phyloP scores from a whole-genome alignment of 2,797 vertebrate genomes.

The Syngnathus rostellatus region DNA sequence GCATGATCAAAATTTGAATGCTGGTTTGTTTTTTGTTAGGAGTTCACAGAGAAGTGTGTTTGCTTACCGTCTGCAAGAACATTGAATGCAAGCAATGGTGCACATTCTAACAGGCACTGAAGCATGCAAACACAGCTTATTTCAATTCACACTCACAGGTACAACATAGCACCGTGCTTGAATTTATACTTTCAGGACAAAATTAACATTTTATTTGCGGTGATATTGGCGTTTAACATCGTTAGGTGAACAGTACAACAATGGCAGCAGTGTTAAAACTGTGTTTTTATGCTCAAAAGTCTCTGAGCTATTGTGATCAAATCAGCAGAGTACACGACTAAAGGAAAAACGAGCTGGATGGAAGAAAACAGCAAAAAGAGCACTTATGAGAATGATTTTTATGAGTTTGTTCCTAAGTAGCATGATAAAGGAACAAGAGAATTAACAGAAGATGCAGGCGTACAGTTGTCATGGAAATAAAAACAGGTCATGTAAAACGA shows the following conservation, averaged over 20 bases:
- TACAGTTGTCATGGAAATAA: constrained; percentile 50
- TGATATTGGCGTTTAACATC: constrained; percentile 50
- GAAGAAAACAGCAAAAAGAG: constrained; percentile 38
- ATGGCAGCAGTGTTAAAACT: constrained; percentile 36
- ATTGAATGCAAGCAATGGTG: background rate
- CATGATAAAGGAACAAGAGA: constrained; percentile 48
- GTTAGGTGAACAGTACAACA: constrained; percentile 37
- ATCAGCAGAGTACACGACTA: constrained; percentile 29
- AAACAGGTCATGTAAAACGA: constrained; percentile 25
- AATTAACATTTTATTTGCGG: constrained; percentile 51
- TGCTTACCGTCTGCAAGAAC: background rate
- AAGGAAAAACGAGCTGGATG: constrained; percentile 33
- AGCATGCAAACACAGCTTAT: constrained; percentile 10
- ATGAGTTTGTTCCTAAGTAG: constrained; percentile 46
- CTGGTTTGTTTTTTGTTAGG: background rate
- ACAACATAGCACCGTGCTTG: constrained; percentile 4
- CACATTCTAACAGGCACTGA: background rate
- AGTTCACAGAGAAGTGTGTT: background rate
- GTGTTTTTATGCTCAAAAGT: constrained; percentile 40
- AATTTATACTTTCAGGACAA: constrained; percentile 18
- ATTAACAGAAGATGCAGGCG: constrained; percentile 27
- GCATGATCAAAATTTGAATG: background rate
- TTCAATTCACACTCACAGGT: constrained; percentile 9
- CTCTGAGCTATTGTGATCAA: constrained; percentile 35
- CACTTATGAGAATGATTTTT: constrained; percentile 49